Evolutionary conservation across 2,113 vertebrate species (phyloP), one percentile per base, ranked within the genome.

Genomic region (Eidolon helvum): DNA sequence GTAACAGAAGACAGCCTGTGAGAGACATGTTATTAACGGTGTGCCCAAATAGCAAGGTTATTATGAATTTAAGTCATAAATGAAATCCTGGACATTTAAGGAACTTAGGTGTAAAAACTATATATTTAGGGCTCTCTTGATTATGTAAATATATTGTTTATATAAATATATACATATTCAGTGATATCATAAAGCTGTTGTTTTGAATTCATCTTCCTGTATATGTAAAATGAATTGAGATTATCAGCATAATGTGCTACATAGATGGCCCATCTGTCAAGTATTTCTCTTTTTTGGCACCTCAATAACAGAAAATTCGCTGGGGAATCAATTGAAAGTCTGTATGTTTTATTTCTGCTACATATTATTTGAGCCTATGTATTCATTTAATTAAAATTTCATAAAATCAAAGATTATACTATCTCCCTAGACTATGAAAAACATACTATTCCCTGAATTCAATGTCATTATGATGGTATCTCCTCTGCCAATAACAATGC

Each of bases 321-420:
- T 65, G 21, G 80, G 38, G 66, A 82, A 82, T 92, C 55, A 85
- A 35, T 45, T 66, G 59, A 40, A 94, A 86, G 33, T 59, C 38
- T 63, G 43, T 63, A 74, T 69, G 28, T 91, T 88, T 92, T 94
- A 40, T 75, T 22, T 61, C 65, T 96, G 19, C 38, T 69, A 35
- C 57, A 33, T 91, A 90, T 96, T 96, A 90, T 45, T 87, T 88
- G 84, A 80, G 24, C 14, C 40, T 94, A 71, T 82, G 66, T 92
- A 72, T 94, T 96, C 84, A 95, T 65, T 94, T 95, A 97, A 95
- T 96, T 96, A 96, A 96, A 93, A 87, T 87, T 96, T 95, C 88
- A 89, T 94, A 94, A 89, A 96, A 38, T 15, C 53, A 63, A 94
- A 87, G 61, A 91, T 86, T 87, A 55, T 74, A 61, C 4, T 77